phyloP scores from a whole-genome alignment of 2,113 vertebrate species.

The Brachionichthys hirsutus region DNA sequence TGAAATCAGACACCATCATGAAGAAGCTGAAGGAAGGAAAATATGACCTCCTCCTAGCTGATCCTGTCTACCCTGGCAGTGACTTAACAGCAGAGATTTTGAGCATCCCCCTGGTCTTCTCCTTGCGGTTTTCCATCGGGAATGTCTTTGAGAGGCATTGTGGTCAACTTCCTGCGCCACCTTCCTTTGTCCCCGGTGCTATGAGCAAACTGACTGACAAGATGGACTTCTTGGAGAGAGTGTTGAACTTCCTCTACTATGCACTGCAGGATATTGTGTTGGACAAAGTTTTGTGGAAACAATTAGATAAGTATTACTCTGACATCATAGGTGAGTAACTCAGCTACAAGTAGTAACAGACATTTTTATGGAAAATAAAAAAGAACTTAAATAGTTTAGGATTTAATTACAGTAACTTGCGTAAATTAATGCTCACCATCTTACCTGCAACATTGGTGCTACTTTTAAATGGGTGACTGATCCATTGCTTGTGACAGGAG shows the following conservation, averaged over 20 bases:
- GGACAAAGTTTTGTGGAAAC: slow-evolving; percentile 2
- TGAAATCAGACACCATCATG: slow-evolving; percentile 66
- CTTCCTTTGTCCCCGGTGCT: slow-evolving; percentile 71
- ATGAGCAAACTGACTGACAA: slow-evolving; percentile 72
- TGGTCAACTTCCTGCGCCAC: slow-evolving; percentile 69
- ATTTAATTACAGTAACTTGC: no score
- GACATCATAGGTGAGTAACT: slow-evolving; percentile 57
- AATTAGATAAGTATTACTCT: slow-evolving; percentile 68
- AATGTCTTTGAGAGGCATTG: slow-evolving; percentile 64
- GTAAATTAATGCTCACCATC: no score
- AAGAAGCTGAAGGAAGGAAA: slow-evolving; percentile 59
- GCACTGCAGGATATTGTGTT: slow-evolving; percentile 57
- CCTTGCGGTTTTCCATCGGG: slow-evolving; percentile 61
- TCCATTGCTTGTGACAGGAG: slow-evolving; percentile 69
- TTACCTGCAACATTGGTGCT: neutral
- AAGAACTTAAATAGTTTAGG: no score
- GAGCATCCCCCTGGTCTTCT: slow-evolving; percentile 66
- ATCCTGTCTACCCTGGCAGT: slow-evolving; percentile 59
- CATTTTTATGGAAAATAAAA: no score
- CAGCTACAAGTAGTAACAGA: no score
- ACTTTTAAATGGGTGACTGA: neutral
- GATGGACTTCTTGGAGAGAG: slow-evolving; percentile 76
- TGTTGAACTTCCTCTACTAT: slow-evolving; percentile 66
- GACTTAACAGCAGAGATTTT: slow-evolving; percentile 72
- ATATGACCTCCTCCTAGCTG: slow-evolving; percentile 72